Conservation (phyloP, 2,888 invertebrate genomes). For the Eupeodes latifasciatus region DNA sequence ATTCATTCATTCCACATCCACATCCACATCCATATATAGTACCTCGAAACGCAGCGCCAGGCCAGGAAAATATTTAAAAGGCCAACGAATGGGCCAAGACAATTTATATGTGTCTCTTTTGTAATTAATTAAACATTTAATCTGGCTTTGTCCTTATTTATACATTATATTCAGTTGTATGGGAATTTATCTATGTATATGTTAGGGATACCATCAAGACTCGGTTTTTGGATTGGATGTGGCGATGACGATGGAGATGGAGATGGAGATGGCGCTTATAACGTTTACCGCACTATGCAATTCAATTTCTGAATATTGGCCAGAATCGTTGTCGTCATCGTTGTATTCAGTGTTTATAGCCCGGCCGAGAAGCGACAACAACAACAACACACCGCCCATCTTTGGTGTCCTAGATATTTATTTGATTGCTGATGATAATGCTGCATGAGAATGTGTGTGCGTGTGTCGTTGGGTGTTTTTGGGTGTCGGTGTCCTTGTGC, state of each 20-base stretch:
- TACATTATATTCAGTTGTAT: too few species aligned
- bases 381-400: slow-evolving; percentile 39
- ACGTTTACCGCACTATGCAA: slow-evolving; percentile 38
- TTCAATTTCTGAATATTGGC: slow-evolving; percentile 51
- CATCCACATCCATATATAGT: background rate
- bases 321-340: slow-evolving; percentile 50
- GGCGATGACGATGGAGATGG: background rate
- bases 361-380: background rate
- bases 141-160: slow-evolving; percentile 54
- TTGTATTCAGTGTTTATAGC: slow-evolving; percentile 67
- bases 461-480: background rate
- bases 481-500: slow-evolving; percentile 3
- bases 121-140: slow-evolving; percentile 76
- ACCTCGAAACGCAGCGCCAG: background rate
- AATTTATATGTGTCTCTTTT: slow-evolving; percentile 68
- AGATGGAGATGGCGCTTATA: background rate
- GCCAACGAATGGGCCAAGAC: slow-evolving; percentile 30
- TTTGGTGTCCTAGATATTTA: slow-evolving; percentile 64
- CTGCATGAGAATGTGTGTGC: background rate
- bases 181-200: background rate
- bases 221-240: background rate
- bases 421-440: background rate
- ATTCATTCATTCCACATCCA: slow-evolving; percentile 32
- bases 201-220: background rate
- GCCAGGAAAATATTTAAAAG: background rate